Percentiles rank a stretch among this genome's conserved stretches.
These are phyloP conservation scores for Limnothrissa miodon DNA, from an alignment of 2,113 vertebrate genomes.

Conservation along the genomic window DNA sequence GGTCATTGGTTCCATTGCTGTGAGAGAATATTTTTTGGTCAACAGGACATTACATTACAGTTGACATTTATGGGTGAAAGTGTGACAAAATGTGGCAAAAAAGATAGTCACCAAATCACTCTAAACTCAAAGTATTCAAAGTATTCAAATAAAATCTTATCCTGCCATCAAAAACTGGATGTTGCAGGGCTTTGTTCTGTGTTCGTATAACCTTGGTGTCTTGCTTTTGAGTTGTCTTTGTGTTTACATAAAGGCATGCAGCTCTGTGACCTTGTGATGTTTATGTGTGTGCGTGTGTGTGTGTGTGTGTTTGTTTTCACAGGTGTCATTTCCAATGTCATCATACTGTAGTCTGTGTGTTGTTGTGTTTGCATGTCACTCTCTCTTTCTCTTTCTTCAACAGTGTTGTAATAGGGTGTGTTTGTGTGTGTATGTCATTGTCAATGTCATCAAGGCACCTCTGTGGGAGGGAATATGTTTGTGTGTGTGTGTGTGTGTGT, in stretches of 20 bases:
- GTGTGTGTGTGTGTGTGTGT: neutral
- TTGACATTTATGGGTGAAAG: no score
- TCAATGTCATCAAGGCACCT: neutral
- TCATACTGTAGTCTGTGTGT: neutral
- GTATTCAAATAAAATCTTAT: no score
- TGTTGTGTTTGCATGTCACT: neutral
- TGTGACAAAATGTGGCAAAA: no score
- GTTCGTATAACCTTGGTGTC: neutral
- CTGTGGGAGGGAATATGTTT: neutral
- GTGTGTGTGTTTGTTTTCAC: neutral
- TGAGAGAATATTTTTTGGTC: no score
- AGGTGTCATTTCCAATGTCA: no score
- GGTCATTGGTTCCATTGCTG: no score
- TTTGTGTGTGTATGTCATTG: neutral
- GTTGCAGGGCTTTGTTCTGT: neutral
- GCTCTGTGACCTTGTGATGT: neutral
- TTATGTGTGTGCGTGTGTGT: neutral
- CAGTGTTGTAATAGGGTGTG: neutral
- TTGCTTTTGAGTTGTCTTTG: neutral
- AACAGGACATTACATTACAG: no score
- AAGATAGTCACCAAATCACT: no score
- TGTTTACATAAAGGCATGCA: neutral
- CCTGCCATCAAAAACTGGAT: neutral
- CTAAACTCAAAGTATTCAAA: no score
- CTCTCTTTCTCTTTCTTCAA: neutral